Evolutionary conservation across 2,888 invertebrate species (phyloP), one percentile per base, ranked within the genome.

Genomic region (Agrypnus murinus): DNA sequence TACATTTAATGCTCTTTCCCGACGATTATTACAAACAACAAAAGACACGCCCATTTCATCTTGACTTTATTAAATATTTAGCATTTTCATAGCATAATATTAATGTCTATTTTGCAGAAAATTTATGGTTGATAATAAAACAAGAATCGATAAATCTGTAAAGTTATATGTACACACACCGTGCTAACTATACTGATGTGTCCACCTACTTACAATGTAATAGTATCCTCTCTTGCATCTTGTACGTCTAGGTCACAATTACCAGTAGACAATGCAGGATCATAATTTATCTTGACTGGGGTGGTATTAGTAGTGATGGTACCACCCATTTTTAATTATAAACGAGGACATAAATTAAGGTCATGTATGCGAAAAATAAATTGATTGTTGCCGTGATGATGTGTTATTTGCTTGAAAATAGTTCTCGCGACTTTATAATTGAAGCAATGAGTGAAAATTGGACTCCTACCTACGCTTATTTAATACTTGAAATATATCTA

Each of bases 121-220:
- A 74, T 67, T 77, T 77, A 77, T 75, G 64, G 69, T 66, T 59
- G 36, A 68, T 75, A 77, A 25, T 77, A 77, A 77, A 25, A 75
- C 72, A 73, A 71, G 74, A 70, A 62, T 68, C 73, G 55, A 73
- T 69, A 69, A 73, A 73, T 71, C 63, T 62, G 59, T 63, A 36
- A 17, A 53, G 65, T 69, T 69, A 66, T n/a, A 25, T 3, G 25
- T 25, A 25, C 5, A 25, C 25, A 25, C 64, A 60, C 36, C 40
- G 58, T 69, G 60, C n/a, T n/a, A 1, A 40, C 17, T 53, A 17
- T 8, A 46, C 17, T 19, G 19, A 17, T 31, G 19, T 57, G 46
- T 65, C 45, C 38, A 40, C 66, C 72, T 65, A 71, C 72, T 65
- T 65, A 74, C 74, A 63, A 65, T 62, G 74, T 65, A 70, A 74